Base-by-base conservation (phyloP, 1,140 invertebrate species). In the Euura lappo region DNA sequence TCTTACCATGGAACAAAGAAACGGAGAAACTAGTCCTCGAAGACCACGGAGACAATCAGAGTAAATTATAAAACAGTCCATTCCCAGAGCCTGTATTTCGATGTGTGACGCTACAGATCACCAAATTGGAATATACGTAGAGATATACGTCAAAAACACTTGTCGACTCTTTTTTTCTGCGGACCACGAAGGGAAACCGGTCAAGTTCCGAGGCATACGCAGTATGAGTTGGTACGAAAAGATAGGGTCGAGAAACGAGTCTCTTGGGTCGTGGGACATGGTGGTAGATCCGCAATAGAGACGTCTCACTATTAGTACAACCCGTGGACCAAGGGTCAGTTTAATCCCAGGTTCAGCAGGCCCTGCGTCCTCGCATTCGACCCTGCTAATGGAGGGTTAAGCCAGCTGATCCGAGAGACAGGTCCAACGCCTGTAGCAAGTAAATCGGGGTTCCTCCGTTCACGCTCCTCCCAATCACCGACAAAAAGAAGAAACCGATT, bases 341-440 rank as follows among this genome's bases (percentile, higher is more conserved):
- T 75, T 79, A 79, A 80, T 79, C 77, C 76, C 51, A 51, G 74
- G 78, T 69, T 80, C 74, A 75, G 74, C 71, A 74, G 75, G 72
- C 73, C 70, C 68, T 71, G 69, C 74, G 65, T 79, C 72, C 71
- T 70, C 73, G 76, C 76, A 78, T 80, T 85, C 77, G 76, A 79
- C 71, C 75, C 71, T 78, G 83, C 83, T 85, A 85, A 86, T 86
- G 83, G 85, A 83, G 82, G 83, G 80, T 83, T 86, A 85, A 86
- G 83, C 84, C 81, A 83, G 78, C 82, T 84, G 83, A 84, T 85
- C 82, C 80, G 80, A 45, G 71, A 74, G 83, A 85, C 82, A 83
- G 82, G 78, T 79, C 72, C 78, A 76, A 80, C 79, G 74, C 66
- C 66, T 68, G 28, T 28, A 11, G 66, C 66, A 68, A 68, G 66